These are phyloP conservation scores for Acutogordius australiensis DNA, from an alignment of 2,888 invertebrate genomes.

Conservation along the genomic window DNA sequence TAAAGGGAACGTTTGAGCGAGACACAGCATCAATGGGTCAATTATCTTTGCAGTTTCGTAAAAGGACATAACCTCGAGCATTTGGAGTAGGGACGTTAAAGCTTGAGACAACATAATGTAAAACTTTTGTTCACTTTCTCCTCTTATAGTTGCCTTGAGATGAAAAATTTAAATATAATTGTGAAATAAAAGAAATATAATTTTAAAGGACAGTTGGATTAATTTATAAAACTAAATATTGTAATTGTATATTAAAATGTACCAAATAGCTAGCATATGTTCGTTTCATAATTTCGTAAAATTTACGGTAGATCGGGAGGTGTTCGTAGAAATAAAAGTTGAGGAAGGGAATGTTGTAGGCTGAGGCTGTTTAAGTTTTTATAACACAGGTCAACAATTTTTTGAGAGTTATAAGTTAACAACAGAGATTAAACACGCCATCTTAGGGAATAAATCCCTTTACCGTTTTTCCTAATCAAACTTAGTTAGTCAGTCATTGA, in stretches of 20 bases:
- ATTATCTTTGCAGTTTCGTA: background rate
- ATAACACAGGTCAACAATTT: too few relatives aligned
- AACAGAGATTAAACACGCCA: too few relatives aligned
- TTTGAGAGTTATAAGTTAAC: too few relatives aligned
- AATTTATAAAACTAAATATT: too few relatives aligned
- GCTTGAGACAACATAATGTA: background rate
- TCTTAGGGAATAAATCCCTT: too few relatives aligned
- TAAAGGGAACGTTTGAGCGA: background rate
- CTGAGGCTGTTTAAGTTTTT: background rate
- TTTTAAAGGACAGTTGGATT: too few relatives aligned
- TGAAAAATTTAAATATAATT: too few relatives aligned
- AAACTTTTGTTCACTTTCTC: background rate
- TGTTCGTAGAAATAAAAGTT: constrained; percentile 21
- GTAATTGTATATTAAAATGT: constrained; percentile 15
- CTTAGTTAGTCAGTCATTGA: too few relatives aligned
- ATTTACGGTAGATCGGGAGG: constrained; percentile 49
- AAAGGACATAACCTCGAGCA: constrained; percentile 38
- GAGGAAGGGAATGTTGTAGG: background rate
- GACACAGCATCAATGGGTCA: background rate
- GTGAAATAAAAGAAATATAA: too few relatives aligned
- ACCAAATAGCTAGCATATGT: constrained; percentile 63
- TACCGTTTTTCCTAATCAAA: too few relatives aligned
- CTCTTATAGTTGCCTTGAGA: background rate
- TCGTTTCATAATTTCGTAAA: constrained; percentile 47
- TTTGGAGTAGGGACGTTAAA: constrained; percentile 23